Percentiles rank a stretch among this genome's conserved stretches.
Evolutionary conservation across 2,113 vertebrate species (phyloP).

Genomic region (Propithecus coquereli): DNA sequence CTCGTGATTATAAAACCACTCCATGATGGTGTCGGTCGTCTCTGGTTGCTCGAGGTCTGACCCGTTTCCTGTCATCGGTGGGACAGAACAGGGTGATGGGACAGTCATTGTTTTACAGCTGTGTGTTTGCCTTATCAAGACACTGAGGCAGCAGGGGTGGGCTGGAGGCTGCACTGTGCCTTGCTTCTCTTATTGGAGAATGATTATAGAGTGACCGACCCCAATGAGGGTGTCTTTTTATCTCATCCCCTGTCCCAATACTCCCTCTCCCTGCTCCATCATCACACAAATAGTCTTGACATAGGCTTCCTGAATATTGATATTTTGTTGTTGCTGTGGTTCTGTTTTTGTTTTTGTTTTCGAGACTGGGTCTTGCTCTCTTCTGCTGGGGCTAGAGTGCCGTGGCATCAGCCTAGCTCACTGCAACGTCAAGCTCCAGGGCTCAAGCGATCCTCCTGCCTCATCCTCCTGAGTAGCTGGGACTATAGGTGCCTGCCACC

Average conservation of each 20-base stretch:
- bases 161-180: too few relatives aligned
- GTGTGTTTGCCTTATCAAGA: not conserved
- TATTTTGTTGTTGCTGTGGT: not conserved
- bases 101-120: accelerated
- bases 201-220: not conserved
- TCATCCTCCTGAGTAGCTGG: too few relatives aligned
- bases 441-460: too few relatives aligned
- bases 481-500: too few relatives aligned
- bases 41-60: not conserved
- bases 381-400: too few relatives aligned
- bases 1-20: not conserved
- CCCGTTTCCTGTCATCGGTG: not conserved
- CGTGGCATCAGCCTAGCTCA: too few relatives aligned
- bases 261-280: not conserved
- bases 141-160: not conserved
- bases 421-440: too few relatives aligned
- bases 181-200: not conserved
- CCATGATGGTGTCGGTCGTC: not conserved
- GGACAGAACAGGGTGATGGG: not conserved
- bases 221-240: not conserved
- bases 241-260: not conserved
- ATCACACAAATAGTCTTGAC: not conserved
- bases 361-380: too few relatives aligned
- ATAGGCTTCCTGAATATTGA: not conserved
- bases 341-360: too few relatives aligned